phyloP scores from a whole-genome alignment of 2,888 invertebrate genomes.

The Elmis aenea region DNA sequence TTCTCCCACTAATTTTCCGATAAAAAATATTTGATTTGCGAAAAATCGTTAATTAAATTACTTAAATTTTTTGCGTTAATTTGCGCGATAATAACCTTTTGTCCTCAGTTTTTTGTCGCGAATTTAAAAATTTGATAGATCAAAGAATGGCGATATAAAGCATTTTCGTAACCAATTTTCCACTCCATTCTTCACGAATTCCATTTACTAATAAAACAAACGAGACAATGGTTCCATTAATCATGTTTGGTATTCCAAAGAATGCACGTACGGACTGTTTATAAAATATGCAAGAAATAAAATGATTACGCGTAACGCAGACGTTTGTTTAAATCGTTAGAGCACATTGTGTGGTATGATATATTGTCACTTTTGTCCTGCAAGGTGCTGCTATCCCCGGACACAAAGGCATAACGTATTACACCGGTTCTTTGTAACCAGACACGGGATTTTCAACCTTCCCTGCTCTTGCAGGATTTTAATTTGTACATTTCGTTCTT shows the following conservation, averaged over 20 bases:
- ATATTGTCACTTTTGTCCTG: constrained; percentile 45
- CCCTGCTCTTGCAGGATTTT: constrained; percentile 8
- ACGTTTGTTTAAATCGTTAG: constrained; percentile 47
- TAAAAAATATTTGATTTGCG: too few species aligned
- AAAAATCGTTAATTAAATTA: too few species aligned
- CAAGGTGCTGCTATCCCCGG: constrained; percentile 43
- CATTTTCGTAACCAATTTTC: constrained; percentile 12
- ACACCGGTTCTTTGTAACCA: constrained; percentile 43
- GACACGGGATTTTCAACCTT: constrained; percentile 36
- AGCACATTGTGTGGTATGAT: constrained; percentile 45
- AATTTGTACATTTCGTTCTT: constrained; percentile 10
- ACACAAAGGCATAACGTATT: constrained; percentile 44
- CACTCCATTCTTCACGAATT: constrained; percentile 19
- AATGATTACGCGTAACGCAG: constrained; percentile 41
- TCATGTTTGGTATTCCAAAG: constrained; percentile 25
- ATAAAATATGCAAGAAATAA: constrained; percentile 32
- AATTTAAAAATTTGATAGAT: too few species aligned
- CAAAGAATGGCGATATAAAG: too few species aligned
- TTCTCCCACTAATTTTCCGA: too few species aligned
- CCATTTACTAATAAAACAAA: constrained; percentile 22
- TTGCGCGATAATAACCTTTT: too few species aligned
- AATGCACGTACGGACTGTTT: constrained; percentile 25
- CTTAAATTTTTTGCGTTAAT: too few species aligned
- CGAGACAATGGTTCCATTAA: constrained; percentile 22
- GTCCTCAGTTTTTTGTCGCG: too few species aligned